Conservation (phyloP, 2,797 vertebrate species). For the Halcyon smyrnensis region DNA sequence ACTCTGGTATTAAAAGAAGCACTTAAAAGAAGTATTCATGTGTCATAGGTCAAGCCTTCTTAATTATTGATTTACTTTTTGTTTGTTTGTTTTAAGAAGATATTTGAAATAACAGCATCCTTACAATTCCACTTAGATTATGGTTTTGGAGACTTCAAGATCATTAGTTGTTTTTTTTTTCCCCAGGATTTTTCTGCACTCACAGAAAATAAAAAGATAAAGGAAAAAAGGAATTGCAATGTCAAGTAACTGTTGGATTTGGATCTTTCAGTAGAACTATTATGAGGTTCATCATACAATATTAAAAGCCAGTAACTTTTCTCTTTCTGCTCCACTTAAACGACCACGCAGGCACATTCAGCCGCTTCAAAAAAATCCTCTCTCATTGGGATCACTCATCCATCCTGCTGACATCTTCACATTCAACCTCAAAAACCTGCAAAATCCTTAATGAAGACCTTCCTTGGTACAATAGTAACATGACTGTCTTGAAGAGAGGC, state of each 20-base stretch:
- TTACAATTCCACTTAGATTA: background rate
- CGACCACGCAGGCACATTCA: background rate
- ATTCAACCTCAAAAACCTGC: background rate
- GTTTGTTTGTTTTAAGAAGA: background rate
- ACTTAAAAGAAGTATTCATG: background rate
- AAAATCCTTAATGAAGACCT: background rate
- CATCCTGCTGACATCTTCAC: background rate
- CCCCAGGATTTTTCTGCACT: background rate
- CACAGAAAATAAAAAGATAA: background rate
- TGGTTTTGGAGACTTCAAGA: background rate
- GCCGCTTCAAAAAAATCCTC: background rate
- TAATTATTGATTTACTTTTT: background rate
- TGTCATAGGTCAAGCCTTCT: background rate
- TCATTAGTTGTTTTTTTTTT: background rate
- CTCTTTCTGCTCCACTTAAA: background rate
- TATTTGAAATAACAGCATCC: background rate
- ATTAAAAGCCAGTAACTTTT: background rate
- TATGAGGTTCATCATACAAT: background rate
- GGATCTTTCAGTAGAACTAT: background rate
- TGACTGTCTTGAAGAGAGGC: background rate
- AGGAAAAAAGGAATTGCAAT: background rate
- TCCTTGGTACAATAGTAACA: background rate
- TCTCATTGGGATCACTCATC: background rate
- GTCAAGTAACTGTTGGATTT: background rate
- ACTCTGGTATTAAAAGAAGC: background rate